Base-by-base conservation (phyloP, 2,797 vertebrate species). In the Harpagifer antarcticus region DNA sequence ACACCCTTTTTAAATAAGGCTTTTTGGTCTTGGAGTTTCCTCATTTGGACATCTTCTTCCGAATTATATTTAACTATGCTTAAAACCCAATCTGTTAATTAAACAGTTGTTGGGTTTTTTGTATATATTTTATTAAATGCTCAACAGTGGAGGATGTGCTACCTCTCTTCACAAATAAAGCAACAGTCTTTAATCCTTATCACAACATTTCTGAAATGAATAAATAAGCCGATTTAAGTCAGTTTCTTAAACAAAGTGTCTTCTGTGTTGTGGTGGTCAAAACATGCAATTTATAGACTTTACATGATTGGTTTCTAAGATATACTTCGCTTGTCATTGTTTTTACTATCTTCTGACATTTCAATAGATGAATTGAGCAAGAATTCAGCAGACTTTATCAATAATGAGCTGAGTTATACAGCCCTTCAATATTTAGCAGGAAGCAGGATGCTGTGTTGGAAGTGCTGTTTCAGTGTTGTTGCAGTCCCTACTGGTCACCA, bases 401-500 rank as follows among this genome's bases (percentile, higher is more conserved):
- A 3, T 15, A 12, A 45, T 7, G 13, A 37, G 57, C 33, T 37
- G 8, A 66, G 19, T 48, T 50, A 48, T 53, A 7, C 0, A 27
- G 27, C 3, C 4, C 10, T 49, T n/a, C n/a, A 48, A 9, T 12
- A n/a, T 44, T 27, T 57, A 12, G 16, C 15, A 48, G 40, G 9
- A 52, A 57, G 19, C 2, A 11, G 20, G 47, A 57, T 31, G 53
- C 16, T n/a, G 43, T 48, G 50, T 16, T 59, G 16, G 9, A 76
- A 52, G 37, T 56, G 19, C 9, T 27, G 17, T 49, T 52, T 59
- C 0, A 6, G 23, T 31, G 58, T 44, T 62, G 45, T 33, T 80
- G 89, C 70, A 88, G 72, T 91, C 63, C 27, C 57, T 42, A 5
- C 2, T 37, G 53, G 10, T 71, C 62, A 64, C 88, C 89, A 88